Conservation (phyloP, 2,888 invertebrate genomes). For the Archaeoteleia sp. region DNA sequence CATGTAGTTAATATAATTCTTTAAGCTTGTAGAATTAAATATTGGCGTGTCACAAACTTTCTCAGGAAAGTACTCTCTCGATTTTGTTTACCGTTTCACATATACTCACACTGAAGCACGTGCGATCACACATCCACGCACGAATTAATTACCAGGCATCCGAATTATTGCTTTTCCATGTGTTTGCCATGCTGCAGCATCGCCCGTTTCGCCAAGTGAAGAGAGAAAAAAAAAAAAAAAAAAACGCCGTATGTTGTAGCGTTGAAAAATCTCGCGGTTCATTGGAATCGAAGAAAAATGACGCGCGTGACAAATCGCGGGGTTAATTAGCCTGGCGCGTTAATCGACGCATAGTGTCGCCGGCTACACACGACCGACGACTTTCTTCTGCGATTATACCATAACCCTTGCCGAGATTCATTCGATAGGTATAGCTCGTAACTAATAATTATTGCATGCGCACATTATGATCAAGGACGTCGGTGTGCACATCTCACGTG, state of each 20-base stretch:
- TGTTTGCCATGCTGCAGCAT: neutral
- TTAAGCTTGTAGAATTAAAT: too few relatives aligned
- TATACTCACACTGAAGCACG: neutral
- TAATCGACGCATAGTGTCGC: conserved; percentile 19
- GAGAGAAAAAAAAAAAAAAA: too few relatives aligned
- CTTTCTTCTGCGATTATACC: conserved; percentile 41
- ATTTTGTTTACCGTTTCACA: conserved; percentile 5
- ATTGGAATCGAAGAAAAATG: too few relatives aligned
- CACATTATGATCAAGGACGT: conserved; percentile 40
- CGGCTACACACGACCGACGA: conserved; percentile 32
- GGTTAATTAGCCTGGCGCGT: conserved; percentile 39
- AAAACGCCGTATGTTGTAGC: too few relatives aligned
- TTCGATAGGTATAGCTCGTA: conserved; percentile 38
- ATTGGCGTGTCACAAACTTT: conserved; percentile 29
- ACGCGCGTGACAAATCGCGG: conserved; percentile 44
- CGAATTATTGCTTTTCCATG: conserved; percentile 3
- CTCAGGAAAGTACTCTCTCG: conserved; percentile 20
- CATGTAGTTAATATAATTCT: too few relatives aligned
- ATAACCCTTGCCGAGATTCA: conserved; percentile 24
- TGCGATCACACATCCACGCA: neutral
- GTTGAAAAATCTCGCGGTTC: too few relatives aligned
- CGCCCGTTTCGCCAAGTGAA: too few relatives aligned
- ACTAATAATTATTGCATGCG: conserved; percentile 35
- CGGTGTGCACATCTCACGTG: conserved; percentile 28
- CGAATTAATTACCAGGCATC: conserved; percentile 19